A percentile compares a stretch with the other conserved stretches of the same genome.
These are phyloP conservation scores for Acrocephalus kingi DNA, from an alignment of 2,113 vertebrate genomes.

Conservation along the genomic window DNA sequence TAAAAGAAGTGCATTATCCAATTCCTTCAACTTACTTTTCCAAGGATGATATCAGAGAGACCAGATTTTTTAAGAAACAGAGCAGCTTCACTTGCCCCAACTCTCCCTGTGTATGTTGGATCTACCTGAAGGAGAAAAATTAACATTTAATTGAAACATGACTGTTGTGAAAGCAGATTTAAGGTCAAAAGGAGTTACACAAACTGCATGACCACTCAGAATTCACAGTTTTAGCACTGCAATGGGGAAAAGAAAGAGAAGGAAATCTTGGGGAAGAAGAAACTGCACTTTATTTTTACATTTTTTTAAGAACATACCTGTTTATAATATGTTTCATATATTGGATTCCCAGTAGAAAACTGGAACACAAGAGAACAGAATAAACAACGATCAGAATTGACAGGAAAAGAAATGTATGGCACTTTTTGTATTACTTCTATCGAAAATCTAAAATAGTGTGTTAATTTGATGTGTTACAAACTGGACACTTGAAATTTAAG, in stretches of 20 bases:
- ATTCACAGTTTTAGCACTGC: neutral
- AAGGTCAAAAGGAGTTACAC: neutral
- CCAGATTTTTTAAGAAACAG: conserved; percentile 96
- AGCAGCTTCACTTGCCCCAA: conserved; percentile 92
- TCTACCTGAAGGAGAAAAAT: conserved; percentile 82
- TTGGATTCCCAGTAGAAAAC: conserved; percentile 87
- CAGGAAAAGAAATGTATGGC: fast-evolving
- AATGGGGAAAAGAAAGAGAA: neutral
- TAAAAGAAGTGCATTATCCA: neutral
- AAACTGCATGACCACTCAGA: neutral
- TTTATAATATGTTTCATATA: conserved; percentile 94
- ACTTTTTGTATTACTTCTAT: neutral
- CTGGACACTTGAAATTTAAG: neutral
- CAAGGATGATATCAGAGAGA: conserved; percentile 88
- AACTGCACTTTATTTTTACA: neutral
- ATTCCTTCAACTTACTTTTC: conserved; percentile 83
- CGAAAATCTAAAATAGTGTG: fast-evolving
- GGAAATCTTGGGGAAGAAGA: neutral
- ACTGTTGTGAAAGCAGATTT: neutral
- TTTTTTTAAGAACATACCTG: conserved; percentile 79
- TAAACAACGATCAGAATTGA: neutral
- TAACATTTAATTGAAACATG: neutral
- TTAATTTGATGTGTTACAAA: neutral
- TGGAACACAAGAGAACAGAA: conserved; percentile 59
- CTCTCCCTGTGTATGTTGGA: conserved; percentile 87